Evolutionary conservation across 2,888 invertebrate species (phyloP), one percentile per base, ranked within the genome.

Genomic region (Apodemia hepburni): DNA sequence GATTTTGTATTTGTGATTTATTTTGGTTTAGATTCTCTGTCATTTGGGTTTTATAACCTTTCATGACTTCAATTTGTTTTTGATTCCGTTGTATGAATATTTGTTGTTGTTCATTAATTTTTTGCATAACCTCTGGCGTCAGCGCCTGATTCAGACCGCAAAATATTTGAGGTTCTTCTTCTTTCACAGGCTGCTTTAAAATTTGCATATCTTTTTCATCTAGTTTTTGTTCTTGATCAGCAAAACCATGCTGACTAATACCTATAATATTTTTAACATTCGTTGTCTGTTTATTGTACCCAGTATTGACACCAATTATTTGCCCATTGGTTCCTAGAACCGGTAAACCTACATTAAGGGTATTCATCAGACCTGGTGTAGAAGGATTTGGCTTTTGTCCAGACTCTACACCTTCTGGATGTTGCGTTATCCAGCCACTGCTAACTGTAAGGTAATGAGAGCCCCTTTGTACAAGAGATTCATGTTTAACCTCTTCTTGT

Each of bases 281-380:
- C 3, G 69, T 61, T n/a, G 71, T 61, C 64, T 85, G 80, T 71
- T 85, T 85, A 67, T 76, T 78, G 66, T 76, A 83, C 15, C 83
- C 81, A 38, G 92, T 92, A 73, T 93, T 93, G 9, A 93, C 87
- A 47, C 93, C 93, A 63, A 94, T 93, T 60, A 94, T 86, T 78
- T 93, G 93, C 57, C 93, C 93, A 68, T 93, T 93, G 0, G 93
- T 92, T 11, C 93, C 93, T 64, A 93, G 77, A 47, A 93, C 85
- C 3, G 89, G 88, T 67, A 87, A 69, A 35, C 88, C 87, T 3
- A 82, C 78, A 63, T 81, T 82, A 2, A 80, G 70, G 12, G 81
- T 64, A 8, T 75, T 80, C 29, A 73, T 66, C 45, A 76, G 67
- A 58, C 71, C 72, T 42, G 77, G 64, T 47, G 75, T 60, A 2